Evolutionary conservation across 2,888 invertebrate genomes (phyloP).

Genomic region (Drosophila vallismaia): DNA sequence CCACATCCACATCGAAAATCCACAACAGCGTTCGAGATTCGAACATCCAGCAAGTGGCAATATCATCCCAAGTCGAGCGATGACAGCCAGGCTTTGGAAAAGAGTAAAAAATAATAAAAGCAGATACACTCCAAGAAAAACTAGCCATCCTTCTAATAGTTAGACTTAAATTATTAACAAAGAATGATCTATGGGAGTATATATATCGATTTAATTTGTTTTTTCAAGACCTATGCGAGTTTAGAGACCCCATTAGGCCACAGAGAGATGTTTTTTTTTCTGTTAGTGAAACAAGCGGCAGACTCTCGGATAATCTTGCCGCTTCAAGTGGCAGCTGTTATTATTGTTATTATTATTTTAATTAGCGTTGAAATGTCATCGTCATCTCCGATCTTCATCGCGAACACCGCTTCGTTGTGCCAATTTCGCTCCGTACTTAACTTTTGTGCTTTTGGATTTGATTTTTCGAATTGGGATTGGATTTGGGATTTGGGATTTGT

Average conservation of each 20-base stretch:
- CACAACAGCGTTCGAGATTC: neutral
- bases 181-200: no score
- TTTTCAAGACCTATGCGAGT: neutral
- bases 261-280: neutral
- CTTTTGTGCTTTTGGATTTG: slow-evolving; percentile 4
- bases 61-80: slow-evolving; percentile 57
- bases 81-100: slow-evolving; percentile 50
- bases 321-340: slow-evolving; percentile 73
- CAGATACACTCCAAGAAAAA: neutral
- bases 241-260: no score
- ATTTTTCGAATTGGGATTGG: slow-evolving; percentile 3
- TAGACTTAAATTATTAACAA: neutral
- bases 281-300: neutral
- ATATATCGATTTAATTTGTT: no score
- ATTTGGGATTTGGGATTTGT: slow-evolving; percentile 9
- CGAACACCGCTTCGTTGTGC: slow-evolving; percentile 49
- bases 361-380: slow-evolving; percentile 74
- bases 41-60: slow-evolving; percentile 67
- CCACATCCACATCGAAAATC: neutral
- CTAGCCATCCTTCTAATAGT: neutral
- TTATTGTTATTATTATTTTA: slow-evolving; percentile 74
- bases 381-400: slow-evolving; percentile 47
- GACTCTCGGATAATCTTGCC: slow-evolving; percentile 61
- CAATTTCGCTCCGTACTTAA: slow-evolving; percentile 49
- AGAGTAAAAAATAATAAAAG: slow-evolving; percentile 19